Evolutionary conservation across 2,888 invertebrate genomes (phyloP).

Genomic region (Entomobrya proxima): DNA sequence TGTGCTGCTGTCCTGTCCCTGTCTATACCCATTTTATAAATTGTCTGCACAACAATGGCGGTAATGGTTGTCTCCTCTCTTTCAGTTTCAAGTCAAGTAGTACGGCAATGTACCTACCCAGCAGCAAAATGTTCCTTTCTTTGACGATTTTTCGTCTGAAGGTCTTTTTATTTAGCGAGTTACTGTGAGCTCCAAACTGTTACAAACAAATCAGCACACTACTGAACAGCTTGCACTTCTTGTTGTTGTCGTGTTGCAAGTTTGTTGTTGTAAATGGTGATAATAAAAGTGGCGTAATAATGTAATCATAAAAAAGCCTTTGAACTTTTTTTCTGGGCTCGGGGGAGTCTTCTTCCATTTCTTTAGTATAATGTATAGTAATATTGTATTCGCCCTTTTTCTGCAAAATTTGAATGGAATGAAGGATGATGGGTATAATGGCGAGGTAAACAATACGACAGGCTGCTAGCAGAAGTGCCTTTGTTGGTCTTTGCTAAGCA

Average conservation of each 20-base stretch:
- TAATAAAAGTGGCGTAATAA: constrained; percentile 6
- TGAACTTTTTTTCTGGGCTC: constrained; percentile 7
- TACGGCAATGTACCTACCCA: neutral
- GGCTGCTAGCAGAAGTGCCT: neutral
- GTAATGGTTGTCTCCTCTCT: neutral
- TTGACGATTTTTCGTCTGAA: neutral
- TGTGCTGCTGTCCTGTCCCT: neutral
- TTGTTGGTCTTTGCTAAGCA: neutral
- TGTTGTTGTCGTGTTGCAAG: too few relatives aligned
- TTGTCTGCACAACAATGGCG: neutral
- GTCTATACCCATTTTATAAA: neutral
- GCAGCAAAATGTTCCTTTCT: neutral
- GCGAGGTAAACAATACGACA: constrained; percentile 18
- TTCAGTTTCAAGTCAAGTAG: too few relatives aligned
- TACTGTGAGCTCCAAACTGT: constrained; percentile 14
- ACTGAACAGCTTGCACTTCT: neutral
- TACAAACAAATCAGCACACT: constrained; percentile 39
- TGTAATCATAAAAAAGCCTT: constrained; percentile 19
- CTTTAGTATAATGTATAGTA: too few relatives aligned
- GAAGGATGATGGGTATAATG: neutral
- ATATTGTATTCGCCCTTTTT: constrained; percentile 12
- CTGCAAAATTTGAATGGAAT: constrained; percentile 5
- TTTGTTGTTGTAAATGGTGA: neutral
- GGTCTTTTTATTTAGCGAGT: constrained; percentile 15
- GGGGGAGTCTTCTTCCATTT: constrained; percentile 5